Evolutionary conservation across 2,113 vertebrate species (phyloP).

Genomic region (Peromyscus maniculatus): DNA sequence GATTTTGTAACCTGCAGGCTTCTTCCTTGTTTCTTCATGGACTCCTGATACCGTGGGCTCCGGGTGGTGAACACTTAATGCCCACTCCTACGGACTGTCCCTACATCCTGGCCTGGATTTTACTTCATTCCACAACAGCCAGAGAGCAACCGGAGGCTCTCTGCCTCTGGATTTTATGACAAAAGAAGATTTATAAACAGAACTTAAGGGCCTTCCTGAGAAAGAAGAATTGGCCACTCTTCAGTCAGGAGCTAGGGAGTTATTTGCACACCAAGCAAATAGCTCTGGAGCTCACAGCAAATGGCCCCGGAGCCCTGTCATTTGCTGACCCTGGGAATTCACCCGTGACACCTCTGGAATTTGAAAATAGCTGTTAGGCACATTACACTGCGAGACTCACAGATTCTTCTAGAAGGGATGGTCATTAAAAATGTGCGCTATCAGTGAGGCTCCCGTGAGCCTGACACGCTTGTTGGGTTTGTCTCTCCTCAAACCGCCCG

Average conservation of each 20-base stretch:
- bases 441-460: background rate
- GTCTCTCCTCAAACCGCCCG: constrained; percentile 16
- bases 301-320: background rate
- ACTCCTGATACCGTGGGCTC: background rate
- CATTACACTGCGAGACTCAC: constrained; percentile 35
- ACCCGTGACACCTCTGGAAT: constrained; percentile 55
- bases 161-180: constrained; percentile 23
- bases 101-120: background rate
- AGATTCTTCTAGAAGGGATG: constrained; percentile 58
- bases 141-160: background rate
- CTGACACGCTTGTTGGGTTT: background rate
- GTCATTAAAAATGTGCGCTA: constrained; percentile 28
- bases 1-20: background rate
- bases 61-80: background rate
- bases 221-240: constrained; percentile 11
- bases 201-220: constrained; percentile 59
- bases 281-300: constrained; percentile 39
- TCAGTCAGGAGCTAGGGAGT: constrained; percentile 35
- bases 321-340: constrained; percentile 47
- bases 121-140: constrained; percentile 13
- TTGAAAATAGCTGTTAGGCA: constrained; percentile 64
- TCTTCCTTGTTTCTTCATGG: background rate
- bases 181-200: constrained; percentile 68
- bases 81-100: background rate
- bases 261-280: constrained; percentile 60